A percentile compares a stretch with the other conserved stretches of the same genome.
Evolutionary conservation across 2,797 vertebrate species (phyloP).

Genomic region (Alcedo atthis): DNA sequence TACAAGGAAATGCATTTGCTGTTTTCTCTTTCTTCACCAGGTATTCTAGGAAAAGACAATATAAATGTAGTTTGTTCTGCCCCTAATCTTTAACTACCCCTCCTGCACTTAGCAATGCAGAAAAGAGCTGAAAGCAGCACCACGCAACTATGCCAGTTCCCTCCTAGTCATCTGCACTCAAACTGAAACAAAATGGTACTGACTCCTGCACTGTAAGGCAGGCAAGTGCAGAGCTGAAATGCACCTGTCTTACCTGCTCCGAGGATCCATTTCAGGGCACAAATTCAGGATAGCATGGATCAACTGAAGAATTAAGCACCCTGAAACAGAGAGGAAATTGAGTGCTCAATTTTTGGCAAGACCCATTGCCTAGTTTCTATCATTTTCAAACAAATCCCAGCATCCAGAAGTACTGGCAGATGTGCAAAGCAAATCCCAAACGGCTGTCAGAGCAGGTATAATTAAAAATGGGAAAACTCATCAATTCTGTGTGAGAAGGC

Average conservation of each 20-base stretch:
- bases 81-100: neutral
- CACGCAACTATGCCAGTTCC: neutral
- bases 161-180: neutral
- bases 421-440: neutral
- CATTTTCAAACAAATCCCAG: neutral
- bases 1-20: neutral
- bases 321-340: slow-evolving; percentile 71
- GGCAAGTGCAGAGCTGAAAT: neutral
- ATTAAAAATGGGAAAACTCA: neutral
- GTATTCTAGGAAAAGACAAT: neutral
- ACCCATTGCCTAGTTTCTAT: neutral
- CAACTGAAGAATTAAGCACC: slow-evolving; percentile 93
- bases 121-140: neutral
- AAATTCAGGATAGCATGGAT: slow-evolving; percentile 97
- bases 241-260: slow-evolving; percentile 82
- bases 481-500: neutral
- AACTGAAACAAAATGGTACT: neutral
- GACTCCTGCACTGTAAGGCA: neutral
- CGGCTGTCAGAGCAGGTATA: neutral
- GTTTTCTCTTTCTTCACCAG: neutral
- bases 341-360: neutral
- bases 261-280: slow-evolving; percentile 89
- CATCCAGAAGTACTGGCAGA: neutral
- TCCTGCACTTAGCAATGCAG: neutral
- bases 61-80: neutral